phyloP scores from a whole-genome alignment of 1,140 invertebrate species.

The Pemphigus obesinymphae region DNA sequence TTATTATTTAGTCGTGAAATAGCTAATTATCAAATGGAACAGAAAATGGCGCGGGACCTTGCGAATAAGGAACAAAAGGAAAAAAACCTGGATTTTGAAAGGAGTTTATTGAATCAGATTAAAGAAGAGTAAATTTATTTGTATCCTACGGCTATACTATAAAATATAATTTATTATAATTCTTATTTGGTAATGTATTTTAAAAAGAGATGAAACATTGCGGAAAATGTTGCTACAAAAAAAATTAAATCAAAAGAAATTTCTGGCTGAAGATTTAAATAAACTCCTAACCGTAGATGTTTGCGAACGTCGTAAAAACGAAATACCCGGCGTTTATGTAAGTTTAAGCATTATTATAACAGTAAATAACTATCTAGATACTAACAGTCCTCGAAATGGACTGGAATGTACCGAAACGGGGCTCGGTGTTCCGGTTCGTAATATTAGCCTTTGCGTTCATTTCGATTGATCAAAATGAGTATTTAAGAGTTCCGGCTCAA shows the following conservation, averaged over 20 bases:
- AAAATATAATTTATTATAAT: background rate
- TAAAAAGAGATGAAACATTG: background rate
- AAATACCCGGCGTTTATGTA: background rate
- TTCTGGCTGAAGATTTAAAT: background rate
- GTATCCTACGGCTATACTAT: background rate
- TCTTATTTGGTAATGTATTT: background rate
- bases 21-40: background rate
- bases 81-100: background rate
- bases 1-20: background rate
- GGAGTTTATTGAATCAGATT: background rate
- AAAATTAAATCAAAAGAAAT: background rate
- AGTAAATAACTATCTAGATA: no score
- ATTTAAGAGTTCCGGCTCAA: no score
- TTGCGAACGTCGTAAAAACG: background rate
- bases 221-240: background rate
- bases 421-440: no score
- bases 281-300: background rate
- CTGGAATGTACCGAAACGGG: no score
- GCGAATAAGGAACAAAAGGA: background rate
- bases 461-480: no score
- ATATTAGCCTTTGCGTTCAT: no score
- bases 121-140: background rate
- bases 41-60: background rate
- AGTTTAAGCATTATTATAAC: no score
- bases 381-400: no score